phyloP scores from a whole-genome alignment of 2,113 vertebrate genomes.

The Malaclemys terrapin region DNA sequence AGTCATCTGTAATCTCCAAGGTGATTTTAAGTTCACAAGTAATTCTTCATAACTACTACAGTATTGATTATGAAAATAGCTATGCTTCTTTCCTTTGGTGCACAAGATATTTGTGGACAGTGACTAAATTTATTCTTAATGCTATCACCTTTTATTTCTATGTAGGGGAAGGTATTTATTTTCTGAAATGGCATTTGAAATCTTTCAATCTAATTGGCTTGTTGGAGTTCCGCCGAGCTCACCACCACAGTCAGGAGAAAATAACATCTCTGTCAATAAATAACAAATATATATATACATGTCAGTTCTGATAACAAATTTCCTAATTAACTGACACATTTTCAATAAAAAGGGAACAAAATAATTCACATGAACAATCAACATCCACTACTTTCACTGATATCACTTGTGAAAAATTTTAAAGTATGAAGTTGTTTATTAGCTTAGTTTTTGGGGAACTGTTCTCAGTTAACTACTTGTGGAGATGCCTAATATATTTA shows the following conservation, averaged over 20 bases:
- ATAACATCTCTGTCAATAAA: neutral
- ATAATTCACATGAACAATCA: neutral
- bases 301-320: neutral
- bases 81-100: neutral
- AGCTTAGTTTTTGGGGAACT: neutral
- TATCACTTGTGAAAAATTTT: neutral
- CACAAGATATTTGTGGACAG: neutral
- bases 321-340: neutral
- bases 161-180: neutral
- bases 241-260: neutral
- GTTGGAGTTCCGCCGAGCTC: neutral
- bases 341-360: neutral
- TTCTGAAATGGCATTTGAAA: neutral
- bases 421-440: neutral
- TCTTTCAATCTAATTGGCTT: neutral
- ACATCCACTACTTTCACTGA: neutral
- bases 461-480: neutral
- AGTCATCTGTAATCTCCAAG: slow-evolving; percentile 50
- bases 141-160: neutral
- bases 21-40: slow-evolving; percentile 64
- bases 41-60: slow-evolving; percentile 2
- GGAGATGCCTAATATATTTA: neutral
- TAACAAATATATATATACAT: rapidly evolving
- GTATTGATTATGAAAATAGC: neutral
- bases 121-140: neutral